Base-by-base conservation (phyloP, 2,888 invertebrate genomes). In the Chaitophorus viminalis region DNA sequence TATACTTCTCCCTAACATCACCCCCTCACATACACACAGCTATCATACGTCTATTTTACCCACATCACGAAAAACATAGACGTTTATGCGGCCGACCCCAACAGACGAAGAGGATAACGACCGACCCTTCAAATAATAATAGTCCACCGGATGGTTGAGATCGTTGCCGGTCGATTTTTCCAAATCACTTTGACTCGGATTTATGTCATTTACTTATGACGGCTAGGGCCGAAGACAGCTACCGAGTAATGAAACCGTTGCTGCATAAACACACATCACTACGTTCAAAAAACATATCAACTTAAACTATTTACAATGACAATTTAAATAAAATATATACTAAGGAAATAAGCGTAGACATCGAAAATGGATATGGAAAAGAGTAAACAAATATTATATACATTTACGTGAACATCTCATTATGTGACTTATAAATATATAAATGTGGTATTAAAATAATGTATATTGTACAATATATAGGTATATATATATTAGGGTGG, bases 121-220 rank as follows among this genome's bases (percentile, higher is more conserved):
- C 72, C 82, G 72, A 72, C 82, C 82, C 82, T 82, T 82, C 72
- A 54, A 74, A 82, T 72, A 74, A 33, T 81, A 54, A 82, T 46
- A 31, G 82, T 31, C 52, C 36, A 18, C 29, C 29, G 36, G 39
- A 68, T 39, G 60, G 36, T 60, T 79, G 33, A 18, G 60, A 25
- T 39, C 36, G 79, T 79, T 65, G 79, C 33, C 36, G n/a, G 60
- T 65, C 79, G 39, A 79, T 79, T 74, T 36, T 74, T 74, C 36
- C 36, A 36, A 74, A 74, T 79, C 79, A 79, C 79, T 39, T 79
- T 4, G 11, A 29, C 36, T 65, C 14, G 39, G 79, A 79, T 79
- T 79, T 39, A 36, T 79, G 65, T 79, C 79, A 39, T 39, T n/a
- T 31, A 79, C 36, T 25, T 65, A n/a, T 18, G 79, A 36, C 60